A percentile compares a stretch with the other conserved stretches of the same genome.
Evolutionary conservation across 2,113 vertebrate genomes (phyloP).

Genomic region (Sus scrofa): T2T-Sscrofa CM000812.6:89574001-89574500

Average conservation of each 20-base stretch:
- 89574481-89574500: neutral
- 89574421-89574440: neutral
- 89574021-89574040: neutral
- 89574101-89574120: neutral
- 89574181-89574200: neutral
- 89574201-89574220: neutral
- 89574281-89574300: neutral
- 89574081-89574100: too few species aligned
- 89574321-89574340: conserved; percentile 32
- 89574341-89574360: neutral
- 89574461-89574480: neutral
- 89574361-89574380: neutral
- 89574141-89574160: neutral
- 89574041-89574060: neutral
- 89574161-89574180: neutral
- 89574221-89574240: conserved; percentile 1
- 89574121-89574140: neutral
- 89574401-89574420: neutral
- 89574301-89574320: conserved; percentile 2
- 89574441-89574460: neutral
- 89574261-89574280: conserved; percentile 2
- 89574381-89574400: neutral
- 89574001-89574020: neutral
- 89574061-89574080: neutral
- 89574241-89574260: neutral